These are phyloP conservation scores for Marronus borbonicus DNA, from an alignment of 2,888 invertebrate genomes.

Conservation along the genomic window DNA sequence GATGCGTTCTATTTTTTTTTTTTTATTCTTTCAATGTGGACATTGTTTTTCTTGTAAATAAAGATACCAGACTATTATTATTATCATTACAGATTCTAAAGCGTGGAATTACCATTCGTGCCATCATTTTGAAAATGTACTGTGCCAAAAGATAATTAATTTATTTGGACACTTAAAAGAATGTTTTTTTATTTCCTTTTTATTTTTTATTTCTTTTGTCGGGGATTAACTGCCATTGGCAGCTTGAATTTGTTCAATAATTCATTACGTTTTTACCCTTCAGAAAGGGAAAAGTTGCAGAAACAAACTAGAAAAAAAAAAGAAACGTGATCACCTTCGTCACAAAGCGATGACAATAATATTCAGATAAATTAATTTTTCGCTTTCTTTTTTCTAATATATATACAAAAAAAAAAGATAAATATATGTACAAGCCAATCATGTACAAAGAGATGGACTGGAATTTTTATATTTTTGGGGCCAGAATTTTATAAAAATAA, in stretches of 20 bases:
- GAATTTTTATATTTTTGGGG: constrained; percentile 60
- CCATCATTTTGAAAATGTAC: constrained; percentile 49
- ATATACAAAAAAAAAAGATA: constrained; percentile 7
- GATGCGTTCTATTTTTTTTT: constrained; percentile 5
- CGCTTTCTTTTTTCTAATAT: constrained; percentile 3
- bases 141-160: constrained; percentile 57
- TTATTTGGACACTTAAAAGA: constrained; percentile 50
- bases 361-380: constrained; percentile 29
- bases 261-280: neutral
- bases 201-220: constrained; percentile 46
- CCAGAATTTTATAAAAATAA: constrained; percentile 54
- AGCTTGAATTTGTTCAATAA: constrained; percentile 62
- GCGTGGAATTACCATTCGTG: constrained; percentile 4
- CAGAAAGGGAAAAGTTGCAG: constrained; percentile 1
- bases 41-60: neutral
- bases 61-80: too few relatives aligned
- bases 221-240: constrained; percentile 60
- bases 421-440: constrained; percentile 49
- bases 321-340: constrained; percentile 50
- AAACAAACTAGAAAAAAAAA: constrained; percentile 40
- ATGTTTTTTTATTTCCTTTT: constrained; percentile 21
- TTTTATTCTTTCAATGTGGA: neutral
- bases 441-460: constrained; percentile 64
- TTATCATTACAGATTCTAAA: neutral
- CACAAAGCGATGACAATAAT: constrained; percentile 60